Evolutionary conservation across 23 tunicate species (phyloP), one percentile per base, ranked within the genome.

Genomic region (Ascidia mentula): DNA sequence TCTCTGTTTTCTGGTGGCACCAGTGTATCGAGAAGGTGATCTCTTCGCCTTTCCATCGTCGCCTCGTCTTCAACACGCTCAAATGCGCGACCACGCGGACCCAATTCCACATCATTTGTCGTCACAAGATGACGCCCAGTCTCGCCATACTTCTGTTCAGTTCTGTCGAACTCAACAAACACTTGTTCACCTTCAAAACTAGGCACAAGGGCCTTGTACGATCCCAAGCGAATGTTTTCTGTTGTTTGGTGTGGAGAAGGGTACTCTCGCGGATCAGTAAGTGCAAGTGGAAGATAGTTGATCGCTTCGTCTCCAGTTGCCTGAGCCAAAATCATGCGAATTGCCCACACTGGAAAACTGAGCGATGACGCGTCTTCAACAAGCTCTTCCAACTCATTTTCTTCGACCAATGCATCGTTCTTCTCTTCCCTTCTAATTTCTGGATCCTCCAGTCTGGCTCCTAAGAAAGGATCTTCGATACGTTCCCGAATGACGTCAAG

Each of bases 41-140:
- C 7, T 28, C 13, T 53, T 28, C 65, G 65, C 65, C 28, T 28
- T 1, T 53, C 65, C 7, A 53, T 53, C 1, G 24, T 53, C 13
- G 13, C 7, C 28, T 53, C 65, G 24, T 53, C 65, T 20, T 53
- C 65, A 3, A 53, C 65, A 53, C 65, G 65, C 65, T 53, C 65
- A 53, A 53, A 53, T 3, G 65, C 65, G 65, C 65, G 65, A 53
- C 65, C 65, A 20, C 24, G 65, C 24, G 65, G 65, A 26, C 65
- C 65, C 24, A 53, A 53, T 20, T 9, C 24, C 65, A 20, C 13
- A 1, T 53, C 65, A 9, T 28, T 20, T 5, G 12, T 26, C 4
- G 13, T 28, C 12, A 53, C 13, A 3, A 53, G 65, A 1, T 53
- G 65, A 20, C 65, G 65, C 13, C 28, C 7, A 6, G 65, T 53